Evolutionary conservation across 2,888 invertebrate species (phyloP).

Genomic region (Polia nebulosa): DNA sequence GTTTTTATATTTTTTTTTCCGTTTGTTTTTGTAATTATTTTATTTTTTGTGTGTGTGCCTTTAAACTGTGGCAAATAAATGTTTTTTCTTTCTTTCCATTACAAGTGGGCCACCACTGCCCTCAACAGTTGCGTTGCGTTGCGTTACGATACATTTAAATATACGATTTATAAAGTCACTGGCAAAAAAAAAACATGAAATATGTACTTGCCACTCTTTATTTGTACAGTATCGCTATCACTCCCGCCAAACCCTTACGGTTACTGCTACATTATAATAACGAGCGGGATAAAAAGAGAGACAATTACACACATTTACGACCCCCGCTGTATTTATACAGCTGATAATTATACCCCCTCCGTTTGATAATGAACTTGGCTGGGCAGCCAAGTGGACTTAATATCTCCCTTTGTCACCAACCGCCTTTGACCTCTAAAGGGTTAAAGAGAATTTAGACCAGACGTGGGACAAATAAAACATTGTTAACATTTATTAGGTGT

Average conservation of each 20-base stretch:
- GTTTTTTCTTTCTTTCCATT: too few relatives aligned
- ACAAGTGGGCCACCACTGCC: too few relatives aligned
- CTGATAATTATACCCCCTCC: constrained; percentile 51
- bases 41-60: too few relatives aligned
- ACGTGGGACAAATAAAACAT: background rate
- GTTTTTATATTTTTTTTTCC: too few relatives aligned
- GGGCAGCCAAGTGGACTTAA: constrained; percentile 18
- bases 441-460: constrained; percentile 9
- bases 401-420: constrained; percentile 24
- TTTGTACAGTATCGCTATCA: constrained; percentile 39
- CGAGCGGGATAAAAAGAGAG: constrained; percentile 64
- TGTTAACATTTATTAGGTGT: background rate
- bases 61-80: too few relatives aligned
- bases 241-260: constrained; percentile 53
- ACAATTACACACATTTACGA: constrained; percentile 62
- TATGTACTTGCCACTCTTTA: too few relatives aligned
- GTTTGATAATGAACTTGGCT: constrained; percentile 51
- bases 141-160: too few relatives aligned
- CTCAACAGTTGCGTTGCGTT: too few relatives aligned
- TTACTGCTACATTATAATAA: constrained; percentile 61
- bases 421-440: constrained; percentile 26
- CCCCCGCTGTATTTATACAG: constrained; percentile 54
- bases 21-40: too few relatives aligned
- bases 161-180: too few relatives aligned
- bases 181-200: too few relatives aligned